Conservation (phyloP, 2,113 vertebrate genomes). For the Prunella himalayana region DNA sequence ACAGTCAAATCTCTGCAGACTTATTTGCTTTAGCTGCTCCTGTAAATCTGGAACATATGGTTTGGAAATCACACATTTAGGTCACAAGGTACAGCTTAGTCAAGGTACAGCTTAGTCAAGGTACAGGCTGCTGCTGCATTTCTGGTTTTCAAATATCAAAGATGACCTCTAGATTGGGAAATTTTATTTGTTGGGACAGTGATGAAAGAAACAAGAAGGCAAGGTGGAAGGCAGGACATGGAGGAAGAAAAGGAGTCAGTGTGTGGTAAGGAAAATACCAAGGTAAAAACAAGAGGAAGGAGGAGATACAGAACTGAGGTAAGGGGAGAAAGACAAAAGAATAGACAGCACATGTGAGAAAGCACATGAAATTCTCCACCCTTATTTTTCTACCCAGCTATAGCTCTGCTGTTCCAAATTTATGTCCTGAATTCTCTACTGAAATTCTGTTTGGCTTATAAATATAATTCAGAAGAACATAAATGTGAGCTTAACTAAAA, state of each 20-base stretch:
- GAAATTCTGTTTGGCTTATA: not conserved
- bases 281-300: not conserved
- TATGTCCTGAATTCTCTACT: not conserved
- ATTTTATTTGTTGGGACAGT: not conserved
- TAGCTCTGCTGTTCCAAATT: not conserved
- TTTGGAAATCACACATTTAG: not conserved
- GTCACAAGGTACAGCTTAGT: conserved; percentile 20
- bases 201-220: not conserved
- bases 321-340: not conserved
- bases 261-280: not conserved
- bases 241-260: not conserved
- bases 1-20: not conserved
- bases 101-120: not conserved
- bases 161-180: not conserved
- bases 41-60: conserved; percentile 38
- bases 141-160: not conserved
- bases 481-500: not conserved
- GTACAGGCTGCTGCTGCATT: not conserved
- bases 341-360: not conserved
- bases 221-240: not conserved
- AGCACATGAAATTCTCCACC: not conserved
- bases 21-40: not conserved
- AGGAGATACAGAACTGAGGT: not conserved
- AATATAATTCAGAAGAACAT: not conserved
- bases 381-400: not conserved